A percentile compares a stretch with the other conserved stretches of the same genome.
These are phyloP conservation scores for Heliornis fulica DNA, from an alignment of 2,113 vertebrate species.

Conservation along the genomic window DNA sequence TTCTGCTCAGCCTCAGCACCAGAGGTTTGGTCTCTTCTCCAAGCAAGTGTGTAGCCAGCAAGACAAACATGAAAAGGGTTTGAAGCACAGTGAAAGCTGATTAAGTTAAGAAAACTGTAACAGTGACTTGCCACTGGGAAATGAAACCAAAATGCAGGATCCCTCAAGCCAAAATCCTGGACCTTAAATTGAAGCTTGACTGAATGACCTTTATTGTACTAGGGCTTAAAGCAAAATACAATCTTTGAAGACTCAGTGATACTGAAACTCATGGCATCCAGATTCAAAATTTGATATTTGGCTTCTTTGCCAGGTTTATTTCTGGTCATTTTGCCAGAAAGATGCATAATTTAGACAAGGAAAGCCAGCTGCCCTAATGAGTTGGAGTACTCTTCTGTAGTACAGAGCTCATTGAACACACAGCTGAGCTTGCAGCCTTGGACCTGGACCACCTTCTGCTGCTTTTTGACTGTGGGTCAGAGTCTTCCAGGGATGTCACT, in stretches of 20 bases:
- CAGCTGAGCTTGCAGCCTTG: background rate
- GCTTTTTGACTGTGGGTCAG: background rate
- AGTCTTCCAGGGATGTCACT: background rate
- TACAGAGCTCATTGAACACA: background rate
- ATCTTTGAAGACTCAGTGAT: background rate
- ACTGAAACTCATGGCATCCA: background rate
- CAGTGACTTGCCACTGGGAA: background rate
- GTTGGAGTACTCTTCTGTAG: background rate
- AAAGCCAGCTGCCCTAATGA: background rate
- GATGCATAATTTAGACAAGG: background rate
- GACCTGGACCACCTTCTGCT: background rate
- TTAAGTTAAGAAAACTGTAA: background rate
- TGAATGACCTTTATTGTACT: background rate
- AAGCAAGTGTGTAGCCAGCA: background rate
- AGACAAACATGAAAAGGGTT: background rate
- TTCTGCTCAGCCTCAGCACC: background rate
- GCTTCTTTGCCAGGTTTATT: background rate
- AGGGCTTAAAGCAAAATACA: background rate
- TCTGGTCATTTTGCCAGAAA: background rate
- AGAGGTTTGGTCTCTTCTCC: background rate
- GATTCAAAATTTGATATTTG: background rate
- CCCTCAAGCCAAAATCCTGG: background rate
- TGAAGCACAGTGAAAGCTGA: background rate
- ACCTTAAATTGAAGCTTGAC: background rate
- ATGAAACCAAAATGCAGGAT: background rate